Conservation (phyloP, 2,113 vertebrate species). For the Puntigrus tetrazona region DNA sequence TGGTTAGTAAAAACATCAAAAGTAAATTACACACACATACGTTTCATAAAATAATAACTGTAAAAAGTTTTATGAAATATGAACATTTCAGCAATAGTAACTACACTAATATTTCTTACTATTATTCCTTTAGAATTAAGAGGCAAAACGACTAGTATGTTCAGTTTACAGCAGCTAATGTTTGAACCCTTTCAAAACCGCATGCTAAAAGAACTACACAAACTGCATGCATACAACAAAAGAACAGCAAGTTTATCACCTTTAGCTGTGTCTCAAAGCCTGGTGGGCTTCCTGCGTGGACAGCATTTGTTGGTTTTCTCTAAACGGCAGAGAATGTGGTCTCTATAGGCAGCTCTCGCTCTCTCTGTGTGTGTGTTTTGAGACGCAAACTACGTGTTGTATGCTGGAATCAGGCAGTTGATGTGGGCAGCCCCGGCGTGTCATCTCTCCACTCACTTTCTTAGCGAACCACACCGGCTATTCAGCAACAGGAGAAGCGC, state of each 20-base stretch:
- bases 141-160: neutral
- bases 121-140: neutral
- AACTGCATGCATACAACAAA: neutral
- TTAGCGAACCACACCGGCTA: slow-evolving; percentile 42
- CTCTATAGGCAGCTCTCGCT: neutral
- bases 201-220: too few species aligned
- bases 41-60: too few species aligned
- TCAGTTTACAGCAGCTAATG: neutral
- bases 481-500: slow-evolving; percentile 48
- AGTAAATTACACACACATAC: too few species aligned
- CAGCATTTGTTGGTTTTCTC: neutral
- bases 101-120: too few species aligned
- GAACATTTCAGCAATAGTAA: too few species aligned
- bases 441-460: slow-evolving; percentile 25
- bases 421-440: slow-evolving; percentile 26
- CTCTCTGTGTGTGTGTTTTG: too few species aligned
- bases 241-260: neutral
- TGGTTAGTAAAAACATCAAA: neutral
- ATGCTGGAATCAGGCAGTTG: slow-evolving; percentile 26
- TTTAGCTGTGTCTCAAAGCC: neutral
- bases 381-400: neutral
- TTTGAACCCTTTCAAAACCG: neutral
- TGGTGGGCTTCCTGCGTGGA: neutral
- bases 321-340: neutral
- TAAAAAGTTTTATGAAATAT: too few species aligned